These are phyloP conservation scores for Nomia melanderi DNA, from an alignment of 1,140 invertebrate genomes.

Conservation along the genomic window DNA sequence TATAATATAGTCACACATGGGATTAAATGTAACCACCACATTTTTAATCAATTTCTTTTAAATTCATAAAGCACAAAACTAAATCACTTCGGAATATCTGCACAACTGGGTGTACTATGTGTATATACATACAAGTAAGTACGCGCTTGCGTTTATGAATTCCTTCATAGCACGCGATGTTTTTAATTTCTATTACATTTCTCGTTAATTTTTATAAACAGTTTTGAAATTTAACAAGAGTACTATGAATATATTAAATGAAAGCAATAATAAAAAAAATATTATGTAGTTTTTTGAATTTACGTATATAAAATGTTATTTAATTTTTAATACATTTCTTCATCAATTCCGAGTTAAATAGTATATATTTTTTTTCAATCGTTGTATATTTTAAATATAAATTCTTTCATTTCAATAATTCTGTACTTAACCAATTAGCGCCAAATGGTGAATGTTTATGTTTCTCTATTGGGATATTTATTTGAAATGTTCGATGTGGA, in stretches of 20 bases:
- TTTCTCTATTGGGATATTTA: neutral
- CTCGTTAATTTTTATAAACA: neutral
- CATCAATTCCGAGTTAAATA: neutral
- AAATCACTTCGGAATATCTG: neutral
- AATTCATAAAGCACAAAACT: neutral
- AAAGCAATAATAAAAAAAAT: neutral
- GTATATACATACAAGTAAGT: neutral
- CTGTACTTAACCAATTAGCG: neutral
- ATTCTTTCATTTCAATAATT: neutral
- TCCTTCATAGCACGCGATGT: neutral
- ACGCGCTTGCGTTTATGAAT: neutral
- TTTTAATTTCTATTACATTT: neutral
- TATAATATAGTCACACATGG: conserved; percentile 22
- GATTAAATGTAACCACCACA: conserved; percentile 65
- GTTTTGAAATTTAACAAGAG: neutral
- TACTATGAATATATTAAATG: neutral
- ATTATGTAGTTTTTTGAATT: neutral
- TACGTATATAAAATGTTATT: neutral
- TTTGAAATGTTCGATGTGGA: neutral
- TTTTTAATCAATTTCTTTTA: conserved; percentile 26
- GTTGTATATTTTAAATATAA: neutral
- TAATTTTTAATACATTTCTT: neutral
- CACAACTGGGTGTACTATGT: neutral
- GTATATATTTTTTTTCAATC: neutral
- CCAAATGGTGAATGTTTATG: neutral